These are phyloP conservation scores for Ormyrus labotus DNA, from an alignment of 2,888 invertebrate genomes.

Conservation along the genomic window DNA sequence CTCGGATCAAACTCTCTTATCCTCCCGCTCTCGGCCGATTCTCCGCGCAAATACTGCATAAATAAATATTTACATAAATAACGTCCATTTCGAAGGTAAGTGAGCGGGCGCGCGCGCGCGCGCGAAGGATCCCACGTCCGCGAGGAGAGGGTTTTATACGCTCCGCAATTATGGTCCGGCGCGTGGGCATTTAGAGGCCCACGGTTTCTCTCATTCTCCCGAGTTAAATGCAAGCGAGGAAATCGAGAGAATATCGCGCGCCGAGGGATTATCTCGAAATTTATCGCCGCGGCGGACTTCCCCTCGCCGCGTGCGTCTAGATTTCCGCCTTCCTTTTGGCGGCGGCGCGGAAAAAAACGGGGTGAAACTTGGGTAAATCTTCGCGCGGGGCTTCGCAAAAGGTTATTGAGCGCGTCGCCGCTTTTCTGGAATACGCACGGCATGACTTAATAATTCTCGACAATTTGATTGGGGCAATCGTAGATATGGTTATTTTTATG, in stretches of 20 bases:
- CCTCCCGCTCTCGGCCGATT: too few species aligned
- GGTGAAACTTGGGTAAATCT: too few species aligned
- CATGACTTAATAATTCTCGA: too few species aligned
- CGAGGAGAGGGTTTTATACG: slow-evolving; percentile 5
- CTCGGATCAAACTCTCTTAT: neutral
- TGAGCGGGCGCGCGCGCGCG: neutral
- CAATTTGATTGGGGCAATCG: too few species aligned
- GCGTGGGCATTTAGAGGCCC: slow-evolving; percentile 50
- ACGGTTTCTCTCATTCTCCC: slow-evolving; percentile 48
- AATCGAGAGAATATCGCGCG: slow-evolving; percentile 29
- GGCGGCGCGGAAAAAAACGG: too few species aligned
- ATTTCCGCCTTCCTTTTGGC: too few species aligned
- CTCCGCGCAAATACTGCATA: neutral
- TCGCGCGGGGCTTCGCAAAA: too few species aligned
- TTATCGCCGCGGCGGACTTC: slow-evolving; percentile 17
- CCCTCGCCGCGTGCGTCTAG: too few species aligned
- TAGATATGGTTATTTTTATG: too few species aligned
- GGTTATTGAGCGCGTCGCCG: too few species aligned
- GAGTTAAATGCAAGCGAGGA: slow-evolving; percentile 9
- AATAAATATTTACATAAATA: slow-evolving; percentile 44
- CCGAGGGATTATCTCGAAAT: slow-evolving; percentile 51
- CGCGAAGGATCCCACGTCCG: slow-evolving; percentile 24
- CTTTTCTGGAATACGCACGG: too few species aligned
- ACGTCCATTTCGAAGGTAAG: neutral
- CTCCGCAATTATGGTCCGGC: slow-evolving; percentile 20